These are phyloP conservation scores for Tridacna crocea DNA, from an alignment of 2,888 invertebrate genomes.

Conservation along the genomic window DNA sequence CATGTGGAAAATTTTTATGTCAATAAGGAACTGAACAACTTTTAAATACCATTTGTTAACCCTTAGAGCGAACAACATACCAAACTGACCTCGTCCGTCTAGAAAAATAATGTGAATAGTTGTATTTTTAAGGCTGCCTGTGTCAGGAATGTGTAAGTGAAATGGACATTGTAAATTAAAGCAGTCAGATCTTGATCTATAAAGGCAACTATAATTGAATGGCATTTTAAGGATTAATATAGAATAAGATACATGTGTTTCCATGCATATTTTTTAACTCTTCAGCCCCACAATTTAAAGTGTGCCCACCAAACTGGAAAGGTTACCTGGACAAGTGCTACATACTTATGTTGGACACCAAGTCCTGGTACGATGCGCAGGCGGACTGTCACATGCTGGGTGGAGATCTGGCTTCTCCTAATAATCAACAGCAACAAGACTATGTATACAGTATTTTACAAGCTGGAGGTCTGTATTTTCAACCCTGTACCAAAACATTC, in stretches of 20 bases:
- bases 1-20: too few relatives aligned
- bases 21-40: too few relatives aligned
- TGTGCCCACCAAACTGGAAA: slow-evolving; percentile 71
- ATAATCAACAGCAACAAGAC: slow-evolving; percentile 70
- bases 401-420: slow-evolving; percentile 71
- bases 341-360: slow-evolving; percentile 57
- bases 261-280: not conserved
- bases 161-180: too few relatives aligned
- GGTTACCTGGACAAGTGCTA: slow-evolving; percentile 71
- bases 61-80: too few relatives aligned
- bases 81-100: too few relatives aligned
- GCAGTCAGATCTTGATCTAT: too few relatives aligned
- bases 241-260: not conserved
- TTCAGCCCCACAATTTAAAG: slow-evolving; percentile 63
- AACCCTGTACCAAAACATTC: not conserved
- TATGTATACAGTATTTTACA: slow-evolving; percentile 68
- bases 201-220: too few relatives aligned
- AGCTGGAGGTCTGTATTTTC: slow-evolving; percentile 41
- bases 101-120: too few relatives aligned
- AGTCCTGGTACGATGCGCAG: slow-evolving; percentile 66
- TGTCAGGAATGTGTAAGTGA: too few relatives aligned
- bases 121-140: too few relatives aligned
- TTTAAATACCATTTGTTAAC: too few relatives aligned
- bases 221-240: not conserved
- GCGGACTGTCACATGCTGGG: slow-evolving; percentile 63